Conservation (phyloP, 2,797 vertebrate genomes). For the Allobates femoralis region DNA sequence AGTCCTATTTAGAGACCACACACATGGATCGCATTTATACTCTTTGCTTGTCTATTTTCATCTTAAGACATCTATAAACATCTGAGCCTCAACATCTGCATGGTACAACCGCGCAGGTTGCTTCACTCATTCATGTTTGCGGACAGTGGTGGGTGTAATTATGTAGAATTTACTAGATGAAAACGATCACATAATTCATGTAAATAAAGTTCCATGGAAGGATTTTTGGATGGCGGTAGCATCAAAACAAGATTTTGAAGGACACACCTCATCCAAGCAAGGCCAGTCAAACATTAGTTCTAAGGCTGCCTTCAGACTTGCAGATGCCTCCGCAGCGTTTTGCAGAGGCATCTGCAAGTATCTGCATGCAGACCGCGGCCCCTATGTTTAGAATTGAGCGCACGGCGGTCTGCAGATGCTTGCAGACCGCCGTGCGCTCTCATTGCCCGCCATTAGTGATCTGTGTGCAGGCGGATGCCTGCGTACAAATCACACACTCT, state of each 20-base stretch:
- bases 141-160: not conserved
- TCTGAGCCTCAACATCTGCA: constrained; percentile 49
- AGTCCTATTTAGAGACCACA: constrained; percentile 51
- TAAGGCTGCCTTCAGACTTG: no score
- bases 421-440: no score
- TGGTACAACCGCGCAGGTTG: constrained; percentile 18
- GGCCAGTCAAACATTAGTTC: not conserved
- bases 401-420: no score
- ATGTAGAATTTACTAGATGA: not conserved
- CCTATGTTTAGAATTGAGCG: no score
- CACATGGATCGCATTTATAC: constrained; percentile 40
- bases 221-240: not conserved
- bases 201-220: not conserved
- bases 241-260: constrained; percentile 1
- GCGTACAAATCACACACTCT: no score
- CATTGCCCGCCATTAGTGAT: no score
- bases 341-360: no score
- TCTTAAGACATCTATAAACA: constrained; percentile 52
- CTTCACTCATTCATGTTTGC: constrained; percentile 11
- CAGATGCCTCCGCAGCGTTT: no score
- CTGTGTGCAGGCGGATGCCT: no score
- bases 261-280: not conserved
- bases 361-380: no score
- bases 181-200: not conserved
- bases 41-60: constrained; percentile 49